phyloP scores from a whole-genome alignment of 2,797 vertebrate species.

The Garrulus glandarius region DNA sequence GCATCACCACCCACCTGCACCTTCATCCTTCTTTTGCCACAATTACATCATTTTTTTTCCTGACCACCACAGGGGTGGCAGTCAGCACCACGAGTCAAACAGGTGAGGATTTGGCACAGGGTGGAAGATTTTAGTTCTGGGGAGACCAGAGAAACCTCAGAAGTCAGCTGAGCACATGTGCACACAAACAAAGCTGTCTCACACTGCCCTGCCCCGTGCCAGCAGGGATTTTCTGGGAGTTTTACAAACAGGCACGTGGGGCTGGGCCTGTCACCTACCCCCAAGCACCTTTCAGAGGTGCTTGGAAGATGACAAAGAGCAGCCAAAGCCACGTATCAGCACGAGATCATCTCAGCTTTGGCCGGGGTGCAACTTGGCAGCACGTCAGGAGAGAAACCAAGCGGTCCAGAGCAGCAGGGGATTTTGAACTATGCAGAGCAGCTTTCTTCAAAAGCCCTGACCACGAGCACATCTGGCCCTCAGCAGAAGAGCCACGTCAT shows the following conservation, averaged over 20 bases:
- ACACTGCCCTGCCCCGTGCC: background rate
- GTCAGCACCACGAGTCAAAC: background rate
- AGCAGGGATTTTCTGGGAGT: background rate
- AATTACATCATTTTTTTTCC: background rate
- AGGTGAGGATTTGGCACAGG: background rate
- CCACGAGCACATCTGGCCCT: slow-evolving; percentile 10
- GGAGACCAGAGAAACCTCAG: background rate
- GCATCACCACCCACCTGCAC: background rate
- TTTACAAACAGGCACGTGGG: background rate
- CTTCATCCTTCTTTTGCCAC: background rate
- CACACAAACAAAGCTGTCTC: background rate
- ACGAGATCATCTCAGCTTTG: background rate
- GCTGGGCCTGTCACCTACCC: background rate
- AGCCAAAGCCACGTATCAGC: background rate
- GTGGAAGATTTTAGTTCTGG: background rate
- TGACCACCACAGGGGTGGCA: background rate
- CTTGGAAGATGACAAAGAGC: slow-evolving; percentile 9
- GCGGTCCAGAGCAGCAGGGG: background rate
- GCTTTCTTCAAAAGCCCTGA: slow-evolving; percentile 37
- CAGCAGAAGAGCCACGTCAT: background rate
- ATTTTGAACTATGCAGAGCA: slow-evolving; percentile 4
- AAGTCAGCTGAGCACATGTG: background rate
- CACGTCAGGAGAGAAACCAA: background rate
- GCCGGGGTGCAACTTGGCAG: background rate
- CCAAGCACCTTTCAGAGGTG: background rate